phyloP scores from a whole-genome alignment of 2,797 vertebrate species.

The Myotis pilosus region DNA sequence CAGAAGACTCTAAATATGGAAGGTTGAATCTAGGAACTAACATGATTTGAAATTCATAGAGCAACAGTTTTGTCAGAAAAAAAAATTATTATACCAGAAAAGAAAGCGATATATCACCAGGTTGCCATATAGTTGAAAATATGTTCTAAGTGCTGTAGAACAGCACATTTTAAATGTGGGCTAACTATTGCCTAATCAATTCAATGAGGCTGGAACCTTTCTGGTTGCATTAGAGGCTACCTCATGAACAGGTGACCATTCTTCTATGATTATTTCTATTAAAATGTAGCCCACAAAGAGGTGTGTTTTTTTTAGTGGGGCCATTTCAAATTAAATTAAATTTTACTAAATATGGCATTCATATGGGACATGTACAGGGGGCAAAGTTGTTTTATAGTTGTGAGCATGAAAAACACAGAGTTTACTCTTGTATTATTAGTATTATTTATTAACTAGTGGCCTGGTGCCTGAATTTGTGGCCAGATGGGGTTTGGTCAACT shows the following conservation, averaged over 20 bases:
- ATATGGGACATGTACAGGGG: background rate
- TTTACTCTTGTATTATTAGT: background rate
- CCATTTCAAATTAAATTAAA: constrained; percentile 34
- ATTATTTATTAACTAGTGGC: background rate
- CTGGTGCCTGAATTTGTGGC: too few species aligned
- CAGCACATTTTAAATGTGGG: background rate
- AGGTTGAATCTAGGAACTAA: background rate
- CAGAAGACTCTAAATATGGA: background rate
- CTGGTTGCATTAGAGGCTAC: background rate
- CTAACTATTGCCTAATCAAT: constrained; percentile 11
- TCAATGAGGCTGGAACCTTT: background rate
- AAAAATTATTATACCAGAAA: background rate
- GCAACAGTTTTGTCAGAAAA: background rate
- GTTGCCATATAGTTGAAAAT: constrained; percentile 45
- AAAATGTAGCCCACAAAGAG: background rate
- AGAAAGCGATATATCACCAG: background rate
- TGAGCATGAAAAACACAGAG: background rate
- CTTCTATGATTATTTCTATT: background rate
- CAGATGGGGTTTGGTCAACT: too few species aligned
- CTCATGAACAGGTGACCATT: background rate
- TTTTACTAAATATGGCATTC: background rate
- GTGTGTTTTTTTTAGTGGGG: background rate
- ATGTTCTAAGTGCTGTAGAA: background rate
- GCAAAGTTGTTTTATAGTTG: background rate
- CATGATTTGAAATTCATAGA: background rate